Percentiles rank a stretch among this genome's conserved stretches.
Conservation (phyloP, 2,888 invertebrate species). For the Cabera pusaria region DNA sequence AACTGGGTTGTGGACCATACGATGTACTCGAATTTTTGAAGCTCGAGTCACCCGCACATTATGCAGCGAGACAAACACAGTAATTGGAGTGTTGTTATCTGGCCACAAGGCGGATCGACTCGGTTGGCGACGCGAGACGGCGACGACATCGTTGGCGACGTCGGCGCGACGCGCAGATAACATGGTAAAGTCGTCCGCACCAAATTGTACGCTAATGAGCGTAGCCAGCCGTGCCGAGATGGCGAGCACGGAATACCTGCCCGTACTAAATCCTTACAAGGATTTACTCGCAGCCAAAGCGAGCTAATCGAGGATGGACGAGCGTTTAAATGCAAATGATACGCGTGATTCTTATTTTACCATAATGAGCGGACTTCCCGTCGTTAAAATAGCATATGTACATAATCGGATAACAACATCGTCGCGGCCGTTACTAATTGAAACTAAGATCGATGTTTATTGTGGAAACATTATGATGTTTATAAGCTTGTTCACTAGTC, state of each 20-base stretch:
- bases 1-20: slow-evolving; percentile 9
- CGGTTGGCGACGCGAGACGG: slow-evolving; percentile 26
- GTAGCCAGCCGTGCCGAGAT: not conserved
- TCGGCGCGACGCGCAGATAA: slow-evolving; percentile 33
- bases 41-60: slow-evolving; percentile 4
- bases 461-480: no score
- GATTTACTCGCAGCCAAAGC: slow-evolving; percentile 3
- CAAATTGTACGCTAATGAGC: slow-evolving; percentile 33
- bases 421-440: slow-evolving; percentile 2
- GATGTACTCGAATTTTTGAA: slow-evolving; percentile 1
- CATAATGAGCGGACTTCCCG: slow-evolving; percentile 33
- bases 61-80: no score
- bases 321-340: slow-evolving; percentile 35
- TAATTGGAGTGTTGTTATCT: slow-evolving; percentile 29
- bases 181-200: slow-evolving; percentile 34
- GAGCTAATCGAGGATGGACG: slow-evolving; percentile 22
- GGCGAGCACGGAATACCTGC: not conserved
- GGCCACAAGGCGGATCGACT: slow-evolving; percentile 4
- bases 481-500: no score
- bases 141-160: slow-evolving; percentile 32
- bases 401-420: slow-evolving; percentile 6
- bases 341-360: slow-evolving; percentile 23
- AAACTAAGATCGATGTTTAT: no score
- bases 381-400: slow-evolving; percentile 16
- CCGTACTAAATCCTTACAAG: slow-evolving; percentile 9